phyloP scores from a whole-genome alignment of 2,797 vertebrate genomes.

The Synaphobranchus kaupii region DNA sequence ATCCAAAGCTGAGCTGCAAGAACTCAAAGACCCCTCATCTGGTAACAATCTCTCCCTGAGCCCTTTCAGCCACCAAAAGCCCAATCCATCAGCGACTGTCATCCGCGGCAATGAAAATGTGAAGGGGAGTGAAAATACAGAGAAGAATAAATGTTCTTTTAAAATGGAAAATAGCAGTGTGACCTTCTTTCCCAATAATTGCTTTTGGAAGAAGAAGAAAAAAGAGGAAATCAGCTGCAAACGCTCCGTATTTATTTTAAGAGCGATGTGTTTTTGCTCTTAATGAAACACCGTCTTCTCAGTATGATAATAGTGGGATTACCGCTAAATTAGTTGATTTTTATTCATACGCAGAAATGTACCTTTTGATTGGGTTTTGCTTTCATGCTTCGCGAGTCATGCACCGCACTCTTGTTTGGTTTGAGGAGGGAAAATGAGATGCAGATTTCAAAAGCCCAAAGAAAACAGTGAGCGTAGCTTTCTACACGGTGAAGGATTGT shows the following conservation, averaged over 20 bases:
- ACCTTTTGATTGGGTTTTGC: conserved; percentile 58
- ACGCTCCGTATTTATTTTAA: conserved; percentile 60
- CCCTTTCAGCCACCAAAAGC: conserved; percentile 71
- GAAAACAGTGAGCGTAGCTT: conserved; percentile 61
- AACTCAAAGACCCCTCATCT: conserved; percentile 77
- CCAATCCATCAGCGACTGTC: conserved; percentile 78
- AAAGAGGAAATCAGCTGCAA: conserved; percentile 52
- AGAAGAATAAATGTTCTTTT: conserved; percentile 67
- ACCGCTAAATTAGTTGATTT: conserved; percentile 61
- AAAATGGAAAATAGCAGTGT: conserved; percentile 71
- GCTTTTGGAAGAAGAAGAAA: conserved; percentile 57
- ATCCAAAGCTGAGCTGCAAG: conserved; percentile 58
- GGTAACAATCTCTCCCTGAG: conserved; percentile 74
- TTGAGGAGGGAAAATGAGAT: conserved; percentile 67
- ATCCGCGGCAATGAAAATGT: conserved; percentile 61
- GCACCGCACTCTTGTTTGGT: conserved; percentile 56
- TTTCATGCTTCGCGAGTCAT: conserved; percentile 64
- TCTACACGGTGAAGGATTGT: background rate
- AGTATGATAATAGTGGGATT: conserved; percentile 64
- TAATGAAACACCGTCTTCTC: conserved; percentile 56
- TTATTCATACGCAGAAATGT: conserved; percentile 53
- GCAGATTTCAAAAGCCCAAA: conserved; percentile 61
- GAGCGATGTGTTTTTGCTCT: conserved; percentile 48
- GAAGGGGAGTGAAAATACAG: conserved; percentile 61
- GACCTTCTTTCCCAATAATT: conserved; percentile 67